phyloP scores from a whole-genome alignment of 2,888 invertebrate genomes.

The Agelastica alni region DNA sequence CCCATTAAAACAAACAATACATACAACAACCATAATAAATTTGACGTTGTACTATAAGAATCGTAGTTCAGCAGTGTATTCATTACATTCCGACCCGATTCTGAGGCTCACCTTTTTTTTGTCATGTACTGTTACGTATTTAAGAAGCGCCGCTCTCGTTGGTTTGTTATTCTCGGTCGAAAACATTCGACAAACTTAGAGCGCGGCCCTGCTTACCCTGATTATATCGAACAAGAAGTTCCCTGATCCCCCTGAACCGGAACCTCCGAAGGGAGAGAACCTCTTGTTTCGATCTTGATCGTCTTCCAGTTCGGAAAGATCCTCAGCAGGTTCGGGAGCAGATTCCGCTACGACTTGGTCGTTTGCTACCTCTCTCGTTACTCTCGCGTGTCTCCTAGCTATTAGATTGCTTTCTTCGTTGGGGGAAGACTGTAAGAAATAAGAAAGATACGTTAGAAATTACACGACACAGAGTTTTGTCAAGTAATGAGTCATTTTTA shows the following conservation, averaged over 20 bases:
- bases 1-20: neutral
- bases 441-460: constrained; percentile 13
- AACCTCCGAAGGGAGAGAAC: constrained; percentile 69
- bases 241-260: constrained; percentile 72
- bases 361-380: constrained; percentile 45
- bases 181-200: no score
- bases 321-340: constrained; percentile 70
- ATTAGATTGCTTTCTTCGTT: constrained; percentile 43
- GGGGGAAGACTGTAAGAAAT: constrained; percentile 47
- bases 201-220: constrained; percentile 70
- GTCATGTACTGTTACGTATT: no score
- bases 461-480: no score
- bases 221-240: constrained; percentile 89
- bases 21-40: neutral
- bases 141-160: no score
- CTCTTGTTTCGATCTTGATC: constrained; percentile 84
- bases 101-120: no score
- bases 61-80: no score
- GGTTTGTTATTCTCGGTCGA: no score
- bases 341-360: constrained; percentile 54
- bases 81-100: no score
- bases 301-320: constrained; percentile 70
- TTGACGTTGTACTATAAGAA: no score
- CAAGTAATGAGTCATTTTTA: no score
- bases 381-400: constrained; percentile 49